Conservation (phyloP, 2,888 invertebrate species). For the Philereme transversata region DNA sequence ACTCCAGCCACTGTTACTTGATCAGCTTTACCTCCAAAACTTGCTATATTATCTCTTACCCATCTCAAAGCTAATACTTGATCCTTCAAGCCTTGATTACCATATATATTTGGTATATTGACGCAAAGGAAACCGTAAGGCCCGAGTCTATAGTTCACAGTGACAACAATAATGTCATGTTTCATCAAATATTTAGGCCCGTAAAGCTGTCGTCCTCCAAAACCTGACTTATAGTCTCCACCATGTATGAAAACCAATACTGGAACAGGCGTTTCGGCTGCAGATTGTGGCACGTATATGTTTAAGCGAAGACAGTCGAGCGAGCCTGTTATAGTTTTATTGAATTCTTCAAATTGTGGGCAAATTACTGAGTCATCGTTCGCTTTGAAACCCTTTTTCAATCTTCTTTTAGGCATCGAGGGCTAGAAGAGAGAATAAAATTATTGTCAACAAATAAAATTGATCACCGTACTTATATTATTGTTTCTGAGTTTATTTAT, state of each 20-base stretch:
- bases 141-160: constrained; percentile 51
- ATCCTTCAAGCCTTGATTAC: constrained; percentile 53
- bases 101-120: constrained; percentile 45
- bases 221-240: constrained; percentile 47
- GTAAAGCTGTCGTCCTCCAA: constrained; percentile 36
- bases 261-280: constrained; percentile 36
- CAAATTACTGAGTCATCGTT: constrained; percentile 48
- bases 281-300: constrained; percentile 77
- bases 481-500: no score
- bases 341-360: constrained; percentile 48
- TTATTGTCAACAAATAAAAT: constrained; percentile 9
- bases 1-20: constrained; percentile 46
- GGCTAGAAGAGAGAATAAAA: constrained; percentile 18
- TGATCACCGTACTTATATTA: no score
- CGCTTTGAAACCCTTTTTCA: constrained; percentile 26
- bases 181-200: constrained; percentile 47
- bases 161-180: constrained; percentile 45
- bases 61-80: constrained; percentile 45
- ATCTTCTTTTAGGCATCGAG: constrained; percentile 25
- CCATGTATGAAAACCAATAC: constrained; percentile 56
- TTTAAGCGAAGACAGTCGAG: constrained; percentile 85
- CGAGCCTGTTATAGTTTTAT: constrained; percentile 56
- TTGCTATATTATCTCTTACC: constrained; percentile 45
- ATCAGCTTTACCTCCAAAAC: constrained; percentile 47
- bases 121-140: constrained; percentile 56